phyloP scores from a whole-genome alignment of 1,140 invertebrate genomes.

The Oscheius sp. region DNA sequence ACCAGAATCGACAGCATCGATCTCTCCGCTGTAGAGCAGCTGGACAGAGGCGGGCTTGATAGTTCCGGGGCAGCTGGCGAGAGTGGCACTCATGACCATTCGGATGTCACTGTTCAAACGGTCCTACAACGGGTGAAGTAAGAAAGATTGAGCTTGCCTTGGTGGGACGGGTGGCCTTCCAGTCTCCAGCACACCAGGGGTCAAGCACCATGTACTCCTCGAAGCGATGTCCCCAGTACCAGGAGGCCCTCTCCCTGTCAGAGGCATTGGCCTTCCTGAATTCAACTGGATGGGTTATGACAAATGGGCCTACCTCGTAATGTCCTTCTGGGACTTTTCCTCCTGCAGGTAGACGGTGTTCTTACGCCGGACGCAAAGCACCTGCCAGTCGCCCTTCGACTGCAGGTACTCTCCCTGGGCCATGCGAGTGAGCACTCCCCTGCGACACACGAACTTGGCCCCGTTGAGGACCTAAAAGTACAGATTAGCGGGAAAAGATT shows the following conservation, averaged over 20 bases:
- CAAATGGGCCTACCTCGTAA: too few relatives aligned
- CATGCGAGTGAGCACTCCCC: background rate
- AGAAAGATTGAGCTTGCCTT: background rate
- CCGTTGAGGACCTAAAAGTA: background rate
- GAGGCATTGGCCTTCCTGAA: too few relatives aligned
- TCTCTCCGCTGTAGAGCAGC: background rate
- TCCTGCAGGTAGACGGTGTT: background rate
- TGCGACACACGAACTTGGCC: background rate
- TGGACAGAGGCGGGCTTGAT: background rate
- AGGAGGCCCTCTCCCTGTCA: too few relatives aligned
- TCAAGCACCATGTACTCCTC: background rate
- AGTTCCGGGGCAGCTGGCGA: background rate
- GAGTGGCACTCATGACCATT: background rate
- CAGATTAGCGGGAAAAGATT: background rate
- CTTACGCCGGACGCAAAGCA: background rate
- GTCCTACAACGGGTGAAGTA: background rate
- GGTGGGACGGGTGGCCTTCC: background rate
- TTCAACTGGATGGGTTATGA: too few relatives aligned
- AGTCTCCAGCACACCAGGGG: background rate
- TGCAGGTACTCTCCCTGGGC: background rate
- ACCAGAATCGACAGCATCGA: background rate
- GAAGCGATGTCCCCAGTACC: background rate
- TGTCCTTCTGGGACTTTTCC: too few relatives aligned
- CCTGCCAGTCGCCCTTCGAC: background rate
- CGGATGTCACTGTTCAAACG: background rate